A percentile compares a stretch with the other conserved stretches of the same genome.
These are phyloP conservation scores for Papilio dardanus DNA, from an alignment of 1,140 invertebrate genomes.

Conservation along the genomic window DNA sequence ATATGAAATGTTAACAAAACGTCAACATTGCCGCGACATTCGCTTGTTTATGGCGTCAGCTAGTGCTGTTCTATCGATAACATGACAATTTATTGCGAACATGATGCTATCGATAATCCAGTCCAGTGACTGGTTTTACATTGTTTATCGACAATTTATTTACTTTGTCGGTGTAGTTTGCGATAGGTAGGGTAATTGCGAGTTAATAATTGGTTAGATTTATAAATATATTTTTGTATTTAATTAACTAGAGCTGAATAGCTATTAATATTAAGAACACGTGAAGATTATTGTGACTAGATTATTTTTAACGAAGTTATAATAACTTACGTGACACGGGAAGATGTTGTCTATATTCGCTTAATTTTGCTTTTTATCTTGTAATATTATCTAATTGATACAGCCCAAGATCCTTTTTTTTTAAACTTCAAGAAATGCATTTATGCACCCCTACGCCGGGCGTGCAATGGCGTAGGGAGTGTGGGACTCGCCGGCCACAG, in stretches of 20 bases:
- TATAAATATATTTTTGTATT: neutral
- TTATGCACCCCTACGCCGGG: too few species aligned
- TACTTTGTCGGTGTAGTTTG: conserved; percentile 49
- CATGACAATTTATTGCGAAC: conserved; percentile 41
- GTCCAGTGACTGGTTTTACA: neutral
- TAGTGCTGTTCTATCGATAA: conserved; percentile 40
- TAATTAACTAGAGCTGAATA: neutral
- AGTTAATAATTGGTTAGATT: conserved; percentile 31
- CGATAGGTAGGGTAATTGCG: conserved; percentile 43
- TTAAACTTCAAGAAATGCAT: too few species aligned
- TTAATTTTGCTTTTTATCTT: too few species aligned
- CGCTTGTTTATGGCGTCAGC: conserved; percentile 15
- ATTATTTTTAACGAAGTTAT: too few species aligned
- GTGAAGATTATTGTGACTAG: too few species aligned
- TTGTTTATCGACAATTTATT: conserved; percentile 45
- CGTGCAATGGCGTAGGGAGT: too few species aligned
- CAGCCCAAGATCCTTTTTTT: too few species aligned
- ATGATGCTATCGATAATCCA: conserved; percentile 37
- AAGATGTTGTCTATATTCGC: too few species aligned
- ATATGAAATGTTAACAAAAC: conserved; percentile 15
- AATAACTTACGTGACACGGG: too few species aligned
- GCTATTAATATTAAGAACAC: too few species aligned
- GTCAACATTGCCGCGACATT: neutral
- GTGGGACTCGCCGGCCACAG: too few species aligned
- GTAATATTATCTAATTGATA: too few species aligned